Percentiles rank a stretch among this genome's conserved stretches.
These are phyloP conservation scores for Lysandra coridon DNA, from an alignment of 2,888 invertebrate genomes.

Conservation along the genomic window DNA sequence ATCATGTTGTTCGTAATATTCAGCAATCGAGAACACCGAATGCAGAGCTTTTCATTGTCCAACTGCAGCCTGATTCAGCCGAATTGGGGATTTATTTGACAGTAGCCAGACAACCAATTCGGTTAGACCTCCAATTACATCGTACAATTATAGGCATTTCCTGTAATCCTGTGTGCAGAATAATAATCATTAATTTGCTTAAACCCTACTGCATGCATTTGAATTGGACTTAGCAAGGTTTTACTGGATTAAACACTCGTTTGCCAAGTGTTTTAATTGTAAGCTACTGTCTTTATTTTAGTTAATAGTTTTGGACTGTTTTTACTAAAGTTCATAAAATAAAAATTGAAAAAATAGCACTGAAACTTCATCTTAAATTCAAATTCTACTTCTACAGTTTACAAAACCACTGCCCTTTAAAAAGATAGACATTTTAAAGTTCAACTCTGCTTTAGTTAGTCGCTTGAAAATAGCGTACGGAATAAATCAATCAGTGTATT, in stretches of 20 bases:
- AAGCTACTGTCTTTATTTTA: background rate
- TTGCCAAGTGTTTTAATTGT: background rate
- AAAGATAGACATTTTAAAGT: background rate
- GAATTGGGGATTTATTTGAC: constrained; percentile 45
- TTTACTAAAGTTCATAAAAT: background rate
- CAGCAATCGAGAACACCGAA: constrained; percentile 18
- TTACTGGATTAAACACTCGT: background rate
- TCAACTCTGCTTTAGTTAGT: background rate
- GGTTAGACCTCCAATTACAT: constrained; percentile 41
- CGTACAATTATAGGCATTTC: constrained; percentile 34
- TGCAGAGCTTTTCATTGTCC: constrained; percentile 40
- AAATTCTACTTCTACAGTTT: background rate
- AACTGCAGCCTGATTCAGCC: constrained; percentile 40
- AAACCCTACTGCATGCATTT: constrained; percentile 11
- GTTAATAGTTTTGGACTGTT: background rate
- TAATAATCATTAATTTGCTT: constrained; percentile 29
- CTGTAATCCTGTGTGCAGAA: constrained; percentile 32
- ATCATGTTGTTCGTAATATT: constrained; percentile 19
- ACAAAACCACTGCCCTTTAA: background rate
- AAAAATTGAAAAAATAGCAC: background rate
- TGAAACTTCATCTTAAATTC: too few relatives aligned
- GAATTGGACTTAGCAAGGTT: background rate
- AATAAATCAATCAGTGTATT: constrained; percentile 23
- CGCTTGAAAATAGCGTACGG: background rate
- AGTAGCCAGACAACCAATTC: constrained; percentile 39